These are phyloP conservation scores for Enteromius treurensis DNA, from an alignment of 2,797 vertebrate species.

Conservation along the genomic window DNA sequence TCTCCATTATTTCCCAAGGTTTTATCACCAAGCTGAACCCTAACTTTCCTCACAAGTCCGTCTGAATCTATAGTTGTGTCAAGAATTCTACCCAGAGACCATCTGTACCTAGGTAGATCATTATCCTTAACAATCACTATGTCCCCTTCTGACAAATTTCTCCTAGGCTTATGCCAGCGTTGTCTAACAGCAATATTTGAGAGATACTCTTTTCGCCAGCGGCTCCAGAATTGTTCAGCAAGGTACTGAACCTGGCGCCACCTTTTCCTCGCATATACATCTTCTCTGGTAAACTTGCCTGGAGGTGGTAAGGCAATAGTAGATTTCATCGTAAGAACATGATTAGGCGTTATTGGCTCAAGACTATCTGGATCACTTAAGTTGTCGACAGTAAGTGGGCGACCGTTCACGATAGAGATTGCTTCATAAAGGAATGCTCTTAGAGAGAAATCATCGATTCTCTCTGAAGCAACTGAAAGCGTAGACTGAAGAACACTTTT, in stretches of 20 bases:
- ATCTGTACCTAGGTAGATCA: too few relatives aligned
- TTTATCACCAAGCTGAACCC: too few relatives aligned
- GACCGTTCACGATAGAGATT: not conserved
- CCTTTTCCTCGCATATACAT: too few relatives aligned
- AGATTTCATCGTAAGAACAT: not conserved
- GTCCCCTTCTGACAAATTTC: not conserved
- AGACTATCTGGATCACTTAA: not conserved
- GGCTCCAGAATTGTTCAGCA: too few relatives aligned
- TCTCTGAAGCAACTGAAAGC: not conserved
- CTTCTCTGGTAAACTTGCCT: not conserved
- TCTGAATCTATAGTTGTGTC: too few relatives aligned
- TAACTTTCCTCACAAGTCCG: too few relatives aligned
- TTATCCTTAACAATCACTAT: not conserved
- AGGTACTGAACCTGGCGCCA: too few relatives aligned
- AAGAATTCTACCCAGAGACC: too few relatives aligned
- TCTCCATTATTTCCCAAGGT: too few relatives aligned
- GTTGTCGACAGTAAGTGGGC: not conserved
- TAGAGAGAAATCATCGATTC: not conserved
- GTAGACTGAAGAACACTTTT: not conserved
- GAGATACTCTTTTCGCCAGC: too few relatives aligned
- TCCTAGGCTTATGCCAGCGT: too few relatives aligned
- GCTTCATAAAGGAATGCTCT: not conserved
- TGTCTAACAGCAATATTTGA: too few relatives aligned
- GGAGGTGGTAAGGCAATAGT: not conserved
- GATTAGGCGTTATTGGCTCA: not conserved